Percentiles rank a stretch among this genome's conserved stretches.
Conservation (phyloP, 2,797 vertebrate genomes). For the Danio choprae region DNA sequence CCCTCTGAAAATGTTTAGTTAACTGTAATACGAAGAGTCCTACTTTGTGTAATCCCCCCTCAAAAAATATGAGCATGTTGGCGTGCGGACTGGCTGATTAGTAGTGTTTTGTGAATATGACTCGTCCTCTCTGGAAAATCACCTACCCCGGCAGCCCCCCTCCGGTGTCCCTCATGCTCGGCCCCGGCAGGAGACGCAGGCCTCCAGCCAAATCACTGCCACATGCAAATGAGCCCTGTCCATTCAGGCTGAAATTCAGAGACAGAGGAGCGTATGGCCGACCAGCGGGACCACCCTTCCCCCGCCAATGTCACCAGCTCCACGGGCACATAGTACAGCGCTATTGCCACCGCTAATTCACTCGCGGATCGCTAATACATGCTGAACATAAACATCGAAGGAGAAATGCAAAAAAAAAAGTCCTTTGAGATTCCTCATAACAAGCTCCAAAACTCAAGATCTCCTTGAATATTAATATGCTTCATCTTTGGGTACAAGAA, state of each 20-base stretch:
- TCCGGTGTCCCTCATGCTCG: slow-evolving; percentile 54
- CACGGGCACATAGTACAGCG: slow-evolving; percentile 38
- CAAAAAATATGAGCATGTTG: slow-evolving; percentile 19
- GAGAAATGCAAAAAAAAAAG: background rate
- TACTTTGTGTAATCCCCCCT: background rate
- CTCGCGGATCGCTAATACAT: background rate
- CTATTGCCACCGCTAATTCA: slow-evolving; percentile 5
- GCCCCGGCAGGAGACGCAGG: slow-evolving; percentile 83
- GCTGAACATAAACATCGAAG: background rate
- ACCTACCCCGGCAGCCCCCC: slow-evolving; percentile 43
- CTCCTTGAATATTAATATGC: background rate
- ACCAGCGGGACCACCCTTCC: slow-evolving; percentile 80
- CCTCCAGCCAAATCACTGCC: slow-evolving; percentile 83
- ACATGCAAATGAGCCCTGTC: slow-evolving; percentile 86
- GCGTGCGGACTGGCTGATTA: slow-evolving; percentile 74
- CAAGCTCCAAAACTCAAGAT: background rate
- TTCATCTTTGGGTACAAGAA: background rate
- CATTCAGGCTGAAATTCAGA: slow-evolving; percentile 83
- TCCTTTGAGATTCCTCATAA: background rate
- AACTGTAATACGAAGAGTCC: slow-evolving; percentile 18
- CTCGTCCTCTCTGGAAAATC: slow-evolving; percentile 81
- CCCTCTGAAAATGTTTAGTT: slow-evolving; percentile 17
- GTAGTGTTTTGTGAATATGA: slow-evolving; percentile 83
- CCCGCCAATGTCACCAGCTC: slow-evolving; percentile 58
- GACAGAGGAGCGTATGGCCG: slow-evolving; percentile 83